Conservation (phyloP, 2,797 vertebrate species). For the Rhabdophis nuchalis region DNA sequence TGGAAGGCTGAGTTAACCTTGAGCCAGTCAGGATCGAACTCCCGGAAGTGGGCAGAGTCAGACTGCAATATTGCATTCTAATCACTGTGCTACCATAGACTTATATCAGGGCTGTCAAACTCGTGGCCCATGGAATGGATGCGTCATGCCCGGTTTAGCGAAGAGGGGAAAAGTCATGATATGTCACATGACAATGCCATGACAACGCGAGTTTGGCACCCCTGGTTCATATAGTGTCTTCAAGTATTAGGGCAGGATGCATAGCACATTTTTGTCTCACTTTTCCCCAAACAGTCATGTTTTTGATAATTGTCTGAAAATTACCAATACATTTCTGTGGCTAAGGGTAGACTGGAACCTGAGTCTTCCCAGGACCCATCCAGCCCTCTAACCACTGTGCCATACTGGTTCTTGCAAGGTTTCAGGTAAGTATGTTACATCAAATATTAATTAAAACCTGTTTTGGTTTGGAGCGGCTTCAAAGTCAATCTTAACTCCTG, state of each 20-base stretch:
- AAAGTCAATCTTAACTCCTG: background rate
- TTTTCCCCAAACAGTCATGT: background rate
- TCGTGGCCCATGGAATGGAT: accelerated
- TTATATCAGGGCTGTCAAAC: background rate
- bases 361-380: background rate
- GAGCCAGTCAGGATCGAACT: background rate
- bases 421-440: background rate
- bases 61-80: background rate
- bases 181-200: no score
- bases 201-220: no score
- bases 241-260: background rate
- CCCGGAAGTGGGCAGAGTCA: background rate
- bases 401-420: background rate
- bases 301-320: background rate
- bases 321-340: background rate
- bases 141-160: no score
- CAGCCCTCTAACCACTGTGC: background rate
- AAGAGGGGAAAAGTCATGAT: no score
- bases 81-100: background rate
- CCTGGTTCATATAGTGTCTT: background rate
- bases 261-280: background rate
- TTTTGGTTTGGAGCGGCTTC: background rate
- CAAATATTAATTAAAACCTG: background rate
- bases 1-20: background rate
- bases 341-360: background rate